These are phyloP conservation scores for Neoitamus cyanurus DNA, from an alignment of 2,888 invertebrate species.

Conservation along the genomic window DNA sequence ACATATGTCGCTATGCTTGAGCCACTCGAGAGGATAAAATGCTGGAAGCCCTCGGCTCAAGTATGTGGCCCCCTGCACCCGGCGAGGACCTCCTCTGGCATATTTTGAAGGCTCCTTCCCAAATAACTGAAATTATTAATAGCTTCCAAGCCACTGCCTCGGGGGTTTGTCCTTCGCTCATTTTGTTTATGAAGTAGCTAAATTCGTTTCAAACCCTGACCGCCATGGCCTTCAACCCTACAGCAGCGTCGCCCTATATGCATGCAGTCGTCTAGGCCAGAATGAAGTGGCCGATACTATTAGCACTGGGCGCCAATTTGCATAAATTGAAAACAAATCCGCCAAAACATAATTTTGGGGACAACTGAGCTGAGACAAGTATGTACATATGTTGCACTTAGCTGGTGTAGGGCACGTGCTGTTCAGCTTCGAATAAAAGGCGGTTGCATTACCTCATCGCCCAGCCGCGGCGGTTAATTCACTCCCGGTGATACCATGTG, in stretches of 20 bases:
- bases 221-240: not conserved
- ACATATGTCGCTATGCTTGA: not conserved
- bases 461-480: not conserved
- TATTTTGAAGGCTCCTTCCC: not conserved
- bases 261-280: not conserved
- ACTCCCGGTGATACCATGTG: slow-evolving; percentile 1
- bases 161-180: not conserved
- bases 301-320: not conserved
- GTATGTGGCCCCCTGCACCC: not conserved
- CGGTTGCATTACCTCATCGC: not conserved
- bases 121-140: slow-evolving; percentile 35
- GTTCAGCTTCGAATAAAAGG: not conserved
- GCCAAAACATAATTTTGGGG: not conserved
- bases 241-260: not conserved
- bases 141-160: slow-evolving; percentile 24
- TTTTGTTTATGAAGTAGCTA: slow-evolving; percentile 10
- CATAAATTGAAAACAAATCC: not conserved
- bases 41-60: not conserved
- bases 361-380: not conserved
- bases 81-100: not conserved
- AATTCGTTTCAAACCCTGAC: not conserved
- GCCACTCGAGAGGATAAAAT: slow-evolving; percentile 26
- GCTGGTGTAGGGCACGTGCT: not conserved
- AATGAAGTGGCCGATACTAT: not conserved
- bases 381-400: not conserved